Evolutionary conservation across 2,888 invertebrate species (phyloP), one percentile per base, ranked within the genome.

Genomic region (Andrena haemorrhoa): DNA sequence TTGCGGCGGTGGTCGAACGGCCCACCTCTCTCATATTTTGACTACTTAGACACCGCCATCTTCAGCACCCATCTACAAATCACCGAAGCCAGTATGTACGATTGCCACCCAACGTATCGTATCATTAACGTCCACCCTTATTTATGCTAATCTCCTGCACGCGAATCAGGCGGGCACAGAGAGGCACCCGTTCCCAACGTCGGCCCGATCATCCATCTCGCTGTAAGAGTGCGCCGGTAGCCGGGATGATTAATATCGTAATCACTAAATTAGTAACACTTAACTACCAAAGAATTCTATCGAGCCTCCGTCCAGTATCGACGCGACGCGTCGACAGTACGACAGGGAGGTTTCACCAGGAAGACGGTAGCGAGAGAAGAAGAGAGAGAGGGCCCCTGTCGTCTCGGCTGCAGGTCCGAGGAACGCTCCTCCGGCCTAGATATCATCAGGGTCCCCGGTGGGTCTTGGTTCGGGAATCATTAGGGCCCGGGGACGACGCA

Each of bases 381-480:
- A 71, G 72, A 35, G 47, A 64, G 41, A 41, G 3, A n/a, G 41
- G 4, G 58, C 49, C 53, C n/a, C 53, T 47, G 58, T 31, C 60
- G 26, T 56, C 56, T 56, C 47, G 53, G 76, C 71, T 41, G 77
- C 75, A n/a, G 82, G 68, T 74, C 76, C 75, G 56, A 66, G 81
- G 72, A 85, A 83, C 85, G 77, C 84, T 84, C 75, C 85, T 73
- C 73, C 89, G 81, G 83, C 82, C 84, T 87, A 89, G 90, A 90
- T 90, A 90, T 88, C 89, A 91, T 90, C 90, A 84, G 82, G 85
- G 82, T 83, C 79, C 85, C 84, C 77, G 79, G 86, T 83, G 86
- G 84, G 84, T 84, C 84, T 82, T 83, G 82, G 86, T 89, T 88
- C 88, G 88, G 90, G 81, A 90, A 89, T 90, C 91, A 91, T 91